A percentile compares a stretch with the other conserved stretches of the same genome.
Conservation (phyloP, 2,113 vertebrate genomes). For the Aegithalos caudatus region DNA sequence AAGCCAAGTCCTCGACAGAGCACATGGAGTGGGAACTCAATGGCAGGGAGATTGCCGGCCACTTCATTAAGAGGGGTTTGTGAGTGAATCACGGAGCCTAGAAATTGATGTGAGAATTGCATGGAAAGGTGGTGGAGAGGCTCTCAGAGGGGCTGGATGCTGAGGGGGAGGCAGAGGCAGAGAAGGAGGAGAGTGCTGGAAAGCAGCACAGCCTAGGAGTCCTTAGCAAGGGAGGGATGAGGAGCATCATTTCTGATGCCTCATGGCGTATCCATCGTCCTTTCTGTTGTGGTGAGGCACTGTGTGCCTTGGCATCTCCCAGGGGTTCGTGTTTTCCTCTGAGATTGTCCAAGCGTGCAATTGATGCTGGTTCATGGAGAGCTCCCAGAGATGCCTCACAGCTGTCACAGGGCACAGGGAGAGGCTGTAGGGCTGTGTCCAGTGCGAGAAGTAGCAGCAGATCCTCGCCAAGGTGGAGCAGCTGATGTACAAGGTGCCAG, state of each 20-base stretch:
- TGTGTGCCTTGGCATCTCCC: neutral
- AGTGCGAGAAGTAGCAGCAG: neutral
- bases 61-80: neutral
- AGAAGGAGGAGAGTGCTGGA: neutral
- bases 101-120: neutral
- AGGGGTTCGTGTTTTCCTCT: neutral
- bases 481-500: accelerated
- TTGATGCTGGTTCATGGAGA: neutral
- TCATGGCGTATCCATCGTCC: accelerated
- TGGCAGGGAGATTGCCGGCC: neutral
- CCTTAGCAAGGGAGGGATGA: neutral
- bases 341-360: neutral
- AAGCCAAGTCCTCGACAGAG: neutral
- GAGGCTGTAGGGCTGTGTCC: neutral
- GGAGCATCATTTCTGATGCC: neutral
- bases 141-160: neutral
- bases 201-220: neutral
- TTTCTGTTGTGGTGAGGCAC: neutral
- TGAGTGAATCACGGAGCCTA: neutral
- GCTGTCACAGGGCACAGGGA: neutral
- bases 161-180: neutral
- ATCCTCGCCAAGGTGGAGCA: neutral
- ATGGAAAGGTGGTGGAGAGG: neutral
- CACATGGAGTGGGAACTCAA: neutral
- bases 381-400: neutral